Percentiles rank a stretch among this genome's conserved stretches.
These are phyloP conservation scores for Pollicipes pollicipes DNA, from an alignment of 1,140 invertebrate genomes.

Conservation along the genomic window DNA sequence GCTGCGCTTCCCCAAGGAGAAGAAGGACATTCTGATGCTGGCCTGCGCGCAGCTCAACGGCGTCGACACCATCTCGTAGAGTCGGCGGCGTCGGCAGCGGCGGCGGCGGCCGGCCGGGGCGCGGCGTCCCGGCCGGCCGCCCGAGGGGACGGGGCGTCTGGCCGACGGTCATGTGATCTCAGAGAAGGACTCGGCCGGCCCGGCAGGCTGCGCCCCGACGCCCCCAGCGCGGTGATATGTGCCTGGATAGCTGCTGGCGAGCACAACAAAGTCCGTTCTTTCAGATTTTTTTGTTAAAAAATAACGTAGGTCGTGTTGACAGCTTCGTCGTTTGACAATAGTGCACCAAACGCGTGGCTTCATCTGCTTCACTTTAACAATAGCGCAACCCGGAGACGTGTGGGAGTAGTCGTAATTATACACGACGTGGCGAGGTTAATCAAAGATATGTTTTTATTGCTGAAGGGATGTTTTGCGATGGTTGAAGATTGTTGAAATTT, in stretches of 20 bases:
- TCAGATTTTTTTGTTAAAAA: background rate
- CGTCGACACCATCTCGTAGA: background rate
- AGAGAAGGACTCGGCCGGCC: background rate
- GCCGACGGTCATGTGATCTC: background rate
- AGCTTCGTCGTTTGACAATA: background rate
- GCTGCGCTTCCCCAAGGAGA: constrained; percentile 83
- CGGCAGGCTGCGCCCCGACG: too few relatives aligned
- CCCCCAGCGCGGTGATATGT: too few relatives aligned
- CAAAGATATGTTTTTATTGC: background rate
- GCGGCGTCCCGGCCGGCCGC: too few relatives aligned
- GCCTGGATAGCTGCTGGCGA: background rate
- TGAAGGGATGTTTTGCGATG: background rate
- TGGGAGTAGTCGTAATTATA: background rate
- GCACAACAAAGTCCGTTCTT: constrained; percentile 1
- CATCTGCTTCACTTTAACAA: background rate
- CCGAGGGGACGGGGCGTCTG: too few relatives aligned
- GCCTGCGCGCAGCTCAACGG: constrained; percentile 51
- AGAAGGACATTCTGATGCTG: constrained; percentile 79
- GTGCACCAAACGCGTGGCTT: background rate
- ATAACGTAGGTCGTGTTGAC: background rate
- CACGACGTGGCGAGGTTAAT: background rate
- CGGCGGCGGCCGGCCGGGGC: too few relatives aligned
- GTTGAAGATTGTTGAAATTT: background rate
- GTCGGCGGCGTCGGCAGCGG: too few relatives aligned
- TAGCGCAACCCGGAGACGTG: background rate